Conservation (phyloP, 2,888 invertebrate genomes). For the Hypomecis atomaria region DNA sequence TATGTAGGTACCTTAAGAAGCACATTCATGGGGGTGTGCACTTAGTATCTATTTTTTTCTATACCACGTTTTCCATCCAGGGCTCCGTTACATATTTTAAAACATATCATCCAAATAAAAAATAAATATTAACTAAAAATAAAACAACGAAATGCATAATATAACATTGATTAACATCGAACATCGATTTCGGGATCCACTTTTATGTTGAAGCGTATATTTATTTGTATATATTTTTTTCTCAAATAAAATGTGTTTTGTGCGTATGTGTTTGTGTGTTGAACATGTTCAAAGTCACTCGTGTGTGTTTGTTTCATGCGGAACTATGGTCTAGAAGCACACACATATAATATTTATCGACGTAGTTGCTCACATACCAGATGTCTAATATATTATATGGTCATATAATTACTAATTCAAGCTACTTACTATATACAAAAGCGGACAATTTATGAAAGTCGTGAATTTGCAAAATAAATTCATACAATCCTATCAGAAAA, state of each 20-base stretch:
- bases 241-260: constrained; percentile 50
- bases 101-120: constrained; percentile 54
- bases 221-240: constrained; percentile 43
- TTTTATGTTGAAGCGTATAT: constrained; percentile 44
- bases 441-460: constrained; percentile 51
- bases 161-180: constrained; percentile 64
- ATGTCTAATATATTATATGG: constrained; percentile 52
- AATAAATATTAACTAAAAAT: constrained; percentile 48
- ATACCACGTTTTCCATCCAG: constrained; percentile 68
- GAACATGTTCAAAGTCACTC: constrained; percentile 52
- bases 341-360: constrained; percentile 61
- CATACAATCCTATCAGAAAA: constrained; percentile 11
- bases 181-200: constrained; percentile 60
- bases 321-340: constrained; percentile 74
- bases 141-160: constrained; percentile 55
- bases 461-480: constrained; percentile 30
- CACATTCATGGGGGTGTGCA: constrained; percentile 83
- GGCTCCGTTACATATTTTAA: constrained; percentile 71
- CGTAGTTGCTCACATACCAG: constrained; percentile 83
- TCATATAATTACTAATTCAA: constrained; percentile 49
- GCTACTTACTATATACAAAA: constrained; percentile 62
- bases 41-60: constrained; percentile 69
- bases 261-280: constrained; percentile 61
- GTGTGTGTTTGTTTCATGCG: constrained; percentile 72
- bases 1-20: constrained; percentile 76